phyloP scores from a whole-genome alignment of 2,797 vertebrate species.

The Menidia menidia region DNA sequence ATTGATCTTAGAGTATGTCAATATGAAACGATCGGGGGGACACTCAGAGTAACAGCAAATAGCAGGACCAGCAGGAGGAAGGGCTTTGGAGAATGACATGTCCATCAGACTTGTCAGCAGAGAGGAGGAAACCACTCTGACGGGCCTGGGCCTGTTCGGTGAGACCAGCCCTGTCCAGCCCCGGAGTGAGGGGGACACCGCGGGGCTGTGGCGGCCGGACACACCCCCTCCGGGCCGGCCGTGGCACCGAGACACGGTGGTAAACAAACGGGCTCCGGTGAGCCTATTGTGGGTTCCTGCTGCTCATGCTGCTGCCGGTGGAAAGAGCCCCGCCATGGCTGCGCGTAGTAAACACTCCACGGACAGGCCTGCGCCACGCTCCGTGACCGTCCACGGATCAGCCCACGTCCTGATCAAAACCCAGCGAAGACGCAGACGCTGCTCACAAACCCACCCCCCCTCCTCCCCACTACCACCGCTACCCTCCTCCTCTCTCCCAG shows the following conservation, averaged over 20 bases:
- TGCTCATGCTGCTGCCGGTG: constrained; percentile 21
- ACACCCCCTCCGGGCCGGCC: constrained; percentile 74
- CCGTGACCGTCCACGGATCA: constrained; percentile 28
- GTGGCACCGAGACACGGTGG: constrained; percentile 54
- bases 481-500: constrained; percentile 28
- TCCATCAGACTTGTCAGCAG: constrained; percentile 23
- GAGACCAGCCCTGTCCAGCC: constrained; percentile 26
- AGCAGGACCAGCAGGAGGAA: constrained; percentile 9
- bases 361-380: constrained; percentile 35
- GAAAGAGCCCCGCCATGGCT: constrained; percentile 28
- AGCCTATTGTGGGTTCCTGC: no score
- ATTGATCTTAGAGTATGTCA: constrained; percentile 21
- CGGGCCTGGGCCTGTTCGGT: constrained; percentile 41
- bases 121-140: constrained; percentile 29
- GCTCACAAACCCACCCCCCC: constrained; percentile 22
- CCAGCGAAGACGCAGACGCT: constrained; percentile 10
- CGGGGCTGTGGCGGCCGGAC: constrained; percentile 68
- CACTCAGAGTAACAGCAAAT: constrained; percentile 13
- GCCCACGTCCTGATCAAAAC: constrained; percentile 57
- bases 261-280: constrained; percentile 65
- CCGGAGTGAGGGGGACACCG: constrained; percentile 42
- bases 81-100: constrained; percentile 1
- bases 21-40: constrained; percentile 14
- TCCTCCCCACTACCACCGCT: no score
- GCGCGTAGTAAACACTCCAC: constrained; percentile 20